phyloP scores from a whole-genome alignment of 2,888 invertebrate genomes.

The Agrochola lota region DNA sequence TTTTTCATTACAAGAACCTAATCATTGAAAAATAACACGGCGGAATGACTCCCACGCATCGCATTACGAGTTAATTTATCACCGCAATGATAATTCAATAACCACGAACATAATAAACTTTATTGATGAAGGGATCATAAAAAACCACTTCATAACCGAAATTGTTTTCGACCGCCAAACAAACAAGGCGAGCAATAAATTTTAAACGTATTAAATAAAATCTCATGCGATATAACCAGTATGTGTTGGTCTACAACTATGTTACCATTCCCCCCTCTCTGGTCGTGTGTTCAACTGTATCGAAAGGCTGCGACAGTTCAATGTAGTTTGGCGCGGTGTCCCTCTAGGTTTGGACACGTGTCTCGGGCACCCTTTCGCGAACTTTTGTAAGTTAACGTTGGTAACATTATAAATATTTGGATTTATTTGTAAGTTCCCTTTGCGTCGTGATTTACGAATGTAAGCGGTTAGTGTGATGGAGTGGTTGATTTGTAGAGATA shows the following conservation, averaged over 20 bases:
- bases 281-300: slow-evolving; percentile 1
- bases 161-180: slow-evolving; percentile 84
- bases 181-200: slow-evolving; percentile 84
- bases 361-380: slow-evolving; percentile 81
- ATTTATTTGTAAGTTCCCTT: slow-evolving; percentile 77
- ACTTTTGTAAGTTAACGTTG: slow-evolving; percentile 70
- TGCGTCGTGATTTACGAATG: slow-evolving; percentile 71
- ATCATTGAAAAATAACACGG: slow-evolving; percentile 7
- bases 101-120: slow-evolving; percentile 79
- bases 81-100: slow-evolving; percentile 77
- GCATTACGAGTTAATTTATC: slow-evolving; percentile 59
- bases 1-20: neutral
- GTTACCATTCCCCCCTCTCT: neutral
- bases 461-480: slow-evolving; percentile 42
- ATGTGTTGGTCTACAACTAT: slow-evolving; percentile 65
- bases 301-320: slow-evolving; percentile 65
- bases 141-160: slow-evolving; percentile 84
- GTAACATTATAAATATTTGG: slow-evolving; percentile 87
- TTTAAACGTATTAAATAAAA: slow-evolving; percentile 87
- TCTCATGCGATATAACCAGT: slow-evolving; percentile 73
- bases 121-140: slow-evolving; percentile 80
- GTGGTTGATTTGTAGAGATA: slow-evolving; percentile 32
- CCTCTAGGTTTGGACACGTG: slow-evolving; percentile 82
- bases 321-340: slow-evolving; percentile 70
- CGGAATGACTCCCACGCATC: slow-evolving; percentile 60